Evolutionary conservation across 2,113 vertebrate genomes (phyloP), one percentile per base, ranked within the genome.

Genomic region (Catharus bicknelli): DNA sequence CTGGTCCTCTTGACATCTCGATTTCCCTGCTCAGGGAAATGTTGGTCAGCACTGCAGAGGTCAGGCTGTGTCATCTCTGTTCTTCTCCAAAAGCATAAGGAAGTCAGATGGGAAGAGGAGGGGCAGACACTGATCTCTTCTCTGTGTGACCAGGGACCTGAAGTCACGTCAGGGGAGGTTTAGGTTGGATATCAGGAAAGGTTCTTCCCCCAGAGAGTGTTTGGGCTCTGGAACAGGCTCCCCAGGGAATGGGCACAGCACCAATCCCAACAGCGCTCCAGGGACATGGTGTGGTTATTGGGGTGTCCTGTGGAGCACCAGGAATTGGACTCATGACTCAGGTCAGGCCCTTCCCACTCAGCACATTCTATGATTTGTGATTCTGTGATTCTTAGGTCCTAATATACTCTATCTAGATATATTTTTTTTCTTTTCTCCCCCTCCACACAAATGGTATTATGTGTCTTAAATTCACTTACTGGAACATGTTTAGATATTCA

Each of bases 31-130:
- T 76, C 25, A 57, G 11, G 12, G 69, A 36, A 20, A 2, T 36
- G 21, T 7, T 57, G 13, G 6, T n/a, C 2, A 2, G 13, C 16
- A 43, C 23, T 27, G 10, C 9, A 30, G 70, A 55, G 29, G 36
- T 25, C 0, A 5, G 23, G 3, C 48, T 55, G 4, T n/a, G 23
- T 6, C 4, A 20, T 3, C 16, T 36, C 51, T 54, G 6, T 9
- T 76, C 62, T 76, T 19, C 14, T 43, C 51, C 3, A 7, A 67
- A 92, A 74, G 2, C 8, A 18, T 5, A 29, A 1, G 17, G 16
- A 67, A 75, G 6, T 16, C 13, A 75, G 51, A 50, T 19, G 16
- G 61, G 53, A 26, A 43, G 36, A 32, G 43, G 23, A 50, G 43
- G 20, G 3, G 32, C 36, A 59, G 53, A 2, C 21, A 18, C 7